Conservation (phyloP, 23 tunicate genomes). For the Ascidia mentula region DNA sequence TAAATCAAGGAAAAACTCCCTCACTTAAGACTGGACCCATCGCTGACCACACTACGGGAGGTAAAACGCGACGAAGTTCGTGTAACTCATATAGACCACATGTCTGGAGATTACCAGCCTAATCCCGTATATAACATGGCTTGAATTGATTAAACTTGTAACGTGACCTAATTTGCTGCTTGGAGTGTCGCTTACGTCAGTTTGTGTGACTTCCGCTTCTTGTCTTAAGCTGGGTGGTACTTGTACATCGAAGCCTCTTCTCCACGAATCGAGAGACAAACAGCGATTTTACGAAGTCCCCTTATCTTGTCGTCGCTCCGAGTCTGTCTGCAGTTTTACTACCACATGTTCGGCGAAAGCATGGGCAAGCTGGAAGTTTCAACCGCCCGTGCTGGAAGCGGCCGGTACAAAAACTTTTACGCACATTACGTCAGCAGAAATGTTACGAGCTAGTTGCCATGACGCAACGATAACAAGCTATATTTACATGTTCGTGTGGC, state of each 20-base stretch:
- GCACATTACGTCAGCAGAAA: too few relatives aligned
- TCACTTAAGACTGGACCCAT: conserved; percentile 69
- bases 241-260: conserved; percentile 84
- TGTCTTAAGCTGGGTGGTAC: conserved; percentile 75
- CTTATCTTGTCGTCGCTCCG: conserved; percentile 24
- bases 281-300: conserved; percentile 63
- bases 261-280: conserved; percentile 46
- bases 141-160: background rate
- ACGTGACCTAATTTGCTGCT: background rate
- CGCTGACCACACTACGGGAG: conserved; percentile 72
- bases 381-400: conserved; percentile 21
- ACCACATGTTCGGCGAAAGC: conserved; percentile 79
- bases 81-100: too few relatives aligned
- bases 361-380: conserved; percentile 72
- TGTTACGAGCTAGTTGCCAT: background rate
- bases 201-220: background rate
- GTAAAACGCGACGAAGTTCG: conserved; percentile 23
- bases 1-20: conserved; percentile 49
- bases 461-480: background rate
- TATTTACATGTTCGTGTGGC: background rate
- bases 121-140: background rate
- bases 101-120: background rate
- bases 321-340: conserved; percentile 59
- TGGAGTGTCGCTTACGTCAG: background rate
- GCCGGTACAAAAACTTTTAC: conserved; percentile 33